A percentile compares a stretch with the other conserved stretches of the same genome.
Conservation (phyloP, 2,888 invertebrate species). For the Drosophila eohydei region DNA sequence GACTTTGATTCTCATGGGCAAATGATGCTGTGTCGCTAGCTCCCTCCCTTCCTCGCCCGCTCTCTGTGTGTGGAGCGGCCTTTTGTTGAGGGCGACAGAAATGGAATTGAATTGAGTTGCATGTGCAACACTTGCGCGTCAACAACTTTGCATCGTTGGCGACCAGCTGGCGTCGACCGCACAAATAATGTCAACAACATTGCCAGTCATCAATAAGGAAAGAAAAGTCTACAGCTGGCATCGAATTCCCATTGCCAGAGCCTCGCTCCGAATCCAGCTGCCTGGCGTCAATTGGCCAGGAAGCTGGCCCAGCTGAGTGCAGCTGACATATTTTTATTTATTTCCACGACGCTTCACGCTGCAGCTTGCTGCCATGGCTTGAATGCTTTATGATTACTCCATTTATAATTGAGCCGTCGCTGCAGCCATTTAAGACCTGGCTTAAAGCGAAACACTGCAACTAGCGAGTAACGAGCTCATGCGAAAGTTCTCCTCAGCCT, state of each 20-base stretch:
- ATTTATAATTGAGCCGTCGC: not conserved
- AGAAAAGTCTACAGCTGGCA: conserved; percentile 51
- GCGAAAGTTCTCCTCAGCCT: too few relatives aligned
- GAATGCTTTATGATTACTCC: conserved; percentile 8
- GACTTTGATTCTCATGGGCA: conserved; percentile 75
- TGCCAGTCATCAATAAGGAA: conserved; percentile 66
- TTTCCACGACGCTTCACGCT: not conserved
- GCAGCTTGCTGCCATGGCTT: not conserved
- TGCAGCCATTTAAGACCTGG: not conserved
- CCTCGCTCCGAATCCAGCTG: not conserved
- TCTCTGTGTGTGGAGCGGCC: conserved; percentile 10
- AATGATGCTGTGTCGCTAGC: conserved; percentile 49
- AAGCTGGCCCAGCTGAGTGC: conserved; percentile 25
- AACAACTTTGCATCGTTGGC: conserved; percentile 70
- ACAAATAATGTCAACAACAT: conserved; percentile 78
- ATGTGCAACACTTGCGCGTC: conserved; percentile 62
- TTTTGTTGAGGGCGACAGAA: conserved; percentile 31
- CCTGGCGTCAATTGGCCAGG: conserved; percentile 19
- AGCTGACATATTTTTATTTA: conserved; percentile 10
- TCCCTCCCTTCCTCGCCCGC: not conserved
- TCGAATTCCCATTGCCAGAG: conserved; percentile 27
- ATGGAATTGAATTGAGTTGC: conserved; percentile 36
- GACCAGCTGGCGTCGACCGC: conserved; percentile 70
- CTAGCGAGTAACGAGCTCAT: too few relatives aligned
- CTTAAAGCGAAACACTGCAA: not conserved